Evolutionary conservation across 2,797 vertebrate genomes (phyloP), one percentile per base, ranked within the genome.

Genomic region (Falco naumanni): DNA sequence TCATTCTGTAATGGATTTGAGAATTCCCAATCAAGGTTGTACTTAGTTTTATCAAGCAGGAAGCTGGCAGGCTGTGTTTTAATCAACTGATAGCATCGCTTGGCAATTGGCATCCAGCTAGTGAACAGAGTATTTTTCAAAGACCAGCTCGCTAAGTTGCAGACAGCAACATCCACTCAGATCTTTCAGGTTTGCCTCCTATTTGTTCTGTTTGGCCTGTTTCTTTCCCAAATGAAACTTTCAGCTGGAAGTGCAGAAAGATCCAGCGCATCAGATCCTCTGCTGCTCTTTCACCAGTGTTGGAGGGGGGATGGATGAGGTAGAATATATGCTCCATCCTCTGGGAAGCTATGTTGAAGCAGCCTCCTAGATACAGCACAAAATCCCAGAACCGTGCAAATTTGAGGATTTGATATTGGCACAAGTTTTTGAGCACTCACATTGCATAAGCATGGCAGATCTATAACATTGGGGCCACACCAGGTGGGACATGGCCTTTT

Each of bases 41-140:
- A 39, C 66, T 95, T 93, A 87, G 93, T 94, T 96, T 97, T 97
- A 97, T 97, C 97, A 96, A 95, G 93, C 90, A 96, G 92, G 91
- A 97, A 96, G 97, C 97, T 98, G 98, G 97, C 98, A 93, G 95
- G 65, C 97, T 95, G 84, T 95, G 96, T 97, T 98, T 98, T 98
- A 97, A 98, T 98, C 98, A 98, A 97, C 95, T 98, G 97, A 98
- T 98, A 97, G 96, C 96, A 97, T 98, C 97, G 0, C 89, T 97
- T 91, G 96, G 96, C 97, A 33, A 91, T 96, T 86, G 97, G 92
- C 96, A 95, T 89, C 95, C 85, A 87, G 94, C 83, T 97, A 90
- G 95, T 91, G 96, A 94, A 95, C 71, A 79, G 72, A 48, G 76
- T 60, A 60, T 94, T 95, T 93, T 89, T 89, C 69, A 88, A 88